Evolutionary conservation across 1,140 invertebrate genomes (phyloP).

Genomic region (Lycorma delicatula): DNA sequence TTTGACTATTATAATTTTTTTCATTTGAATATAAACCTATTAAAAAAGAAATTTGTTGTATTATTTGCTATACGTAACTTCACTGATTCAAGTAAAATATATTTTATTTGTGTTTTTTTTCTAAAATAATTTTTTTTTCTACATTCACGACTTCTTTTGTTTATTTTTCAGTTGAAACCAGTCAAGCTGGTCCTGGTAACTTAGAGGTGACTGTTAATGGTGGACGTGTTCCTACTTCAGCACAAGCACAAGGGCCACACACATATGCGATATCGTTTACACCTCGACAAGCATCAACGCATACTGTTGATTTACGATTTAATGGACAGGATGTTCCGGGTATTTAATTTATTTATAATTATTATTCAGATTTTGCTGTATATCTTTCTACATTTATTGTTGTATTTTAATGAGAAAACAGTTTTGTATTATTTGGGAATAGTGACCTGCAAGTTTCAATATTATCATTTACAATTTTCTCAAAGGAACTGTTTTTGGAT

Average conservation of each 20-base stretch:
- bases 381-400: neutral
- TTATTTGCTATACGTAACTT: no score
- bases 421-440: no score
- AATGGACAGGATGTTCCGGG: conserved; percentile 94
- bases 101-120: no score
- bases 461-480: conserved; percentile 1
- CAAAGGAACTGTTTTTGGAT: no score
- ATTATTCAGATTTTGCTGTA: neutral
- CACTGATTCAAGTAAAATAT: no score
- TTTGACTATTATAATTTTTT: no score
- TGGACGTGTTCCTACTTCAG: conserved; percentile 89
- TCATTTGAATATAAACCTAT: no score
- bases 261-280: conserved; percentile 97
- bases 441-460: neutral
- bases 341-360: conserved; percentile 24
- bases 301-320: conserved; percentile 89
- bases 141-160: no score
- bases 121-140: no score
- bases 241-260: conserved; percentile 88
- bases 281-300: conserved; percentile 76
- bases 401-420: neutral
- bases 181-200: conserved; percentile 91
- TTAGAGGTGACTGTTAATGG: conserved; percentile 95
- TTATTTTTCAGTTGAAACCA: conserved; percentile 80
- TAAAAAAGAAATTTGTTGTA: no score